A percentile compares a stretch with the other conserved stretches of the same genome.
phyloP scores from a whole-genome alignment of 2,113 vertebrate genomes.

The Pteronura brasiliensis region DNA sequence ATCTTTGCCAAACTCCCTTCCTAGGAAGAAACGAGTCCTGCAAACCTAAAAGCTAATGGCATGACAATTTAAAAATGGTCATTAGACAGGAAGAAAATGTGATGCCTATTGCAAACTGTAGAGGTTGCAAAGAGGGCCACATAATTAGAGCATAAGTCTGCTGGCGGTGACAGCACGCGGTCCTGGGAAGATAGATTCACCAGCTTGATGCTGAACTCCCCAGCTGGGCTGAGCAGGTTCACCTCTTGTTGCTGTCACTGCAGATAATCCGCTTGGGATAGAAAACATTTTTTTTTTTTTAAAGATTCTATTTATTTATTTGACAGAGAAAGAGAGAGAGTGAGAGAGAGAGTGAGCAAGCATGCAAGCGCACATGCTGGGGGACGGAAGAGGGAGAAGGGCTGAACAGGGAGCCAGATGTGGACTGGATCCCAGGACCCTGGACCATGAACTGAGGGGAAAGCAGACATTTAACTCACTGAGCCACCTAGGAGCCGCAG shows the following conservation, averaged over 20 bases:
- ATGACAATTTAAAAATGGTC: constrained; percentile 20
- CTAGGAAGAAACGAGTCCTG: neutral
- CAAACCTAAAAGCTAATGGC: constrained; percentile 20
- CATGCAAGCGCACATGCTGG: too few relatives aligned
- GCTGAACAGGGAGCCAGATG: too few relatives aligned
- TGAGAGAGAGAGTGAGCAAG: too few relatives aligned
- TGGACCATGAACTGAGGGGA: too few relatives aligned
- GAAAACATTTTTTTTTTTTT: neutral
- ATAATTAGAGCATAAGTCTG: constrained; percentile 27
- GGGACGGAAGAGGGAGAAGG: too few relatives aligned
- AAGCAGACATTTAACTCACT: too few relatives aligned
- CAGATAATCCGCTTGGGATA: neutral
- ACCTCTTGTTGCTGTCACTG: neutral
- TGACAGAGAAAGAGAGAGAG: too few relatives aligned
- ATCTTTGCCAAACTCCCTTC: constrained; percentile 5
- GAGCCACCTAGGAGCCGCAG: too few relatives aligned
- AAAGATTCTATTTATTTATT: too few relatives aligned
- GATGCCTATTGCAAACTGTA: constrained; percentile 8
- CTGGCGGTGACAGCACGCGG: rapidly evolving
- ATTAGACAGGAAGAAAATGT: neutral
- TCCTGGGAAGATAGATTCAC: neutral
- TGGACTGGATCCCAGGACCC: too few relatives aligned
- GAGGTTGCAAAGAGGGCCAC: neutral
- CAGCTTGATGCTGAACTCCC: neutral
- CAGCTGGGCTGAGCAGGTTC: neutral